A percentile compares a stretch with the other conserved stretches of the same genome.
phyloP scores from a whole-genome alignment of 2,797 vertebrate species.

The Psittacula derbiana region DNA sequence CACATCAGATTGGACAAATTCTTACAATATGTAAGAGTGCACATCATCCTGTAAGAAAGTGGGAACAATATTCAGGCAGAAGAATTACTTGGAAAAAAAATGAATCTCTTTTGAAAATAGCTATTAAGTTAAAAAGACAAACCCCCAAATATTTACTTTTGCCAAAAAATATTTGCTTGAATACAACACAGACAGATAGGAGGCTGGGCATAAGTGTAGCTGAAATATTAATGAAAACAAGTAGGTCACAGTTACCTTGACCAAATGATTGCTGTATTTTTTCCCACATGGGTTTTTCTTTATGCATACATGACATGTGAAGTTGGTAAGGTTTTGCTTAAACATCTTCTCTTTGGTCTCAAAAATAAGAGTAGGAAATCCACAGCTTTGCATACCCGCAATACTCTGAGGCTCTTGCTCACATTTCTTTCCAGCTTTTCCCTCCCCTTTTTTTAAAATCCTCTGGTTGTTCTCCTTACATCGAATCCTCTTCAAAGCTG shows the following conservation, averaged over 20 bases:
- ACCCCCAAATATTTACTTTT: neutral
- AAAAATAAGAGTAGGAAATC: neutral
- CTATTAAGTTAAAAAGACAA: neutral
- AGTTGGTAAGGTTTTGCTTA: neutral
- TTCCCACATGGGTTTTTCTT: neutral
- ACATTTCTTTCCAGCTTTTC: neutral
- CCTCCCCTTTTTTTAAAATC: neutral
- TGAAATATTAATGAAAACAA: neutral
- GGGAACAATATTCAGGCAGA: neutral
- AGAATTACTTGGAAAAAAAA: neutral
- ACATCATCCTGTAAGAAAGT: neutral
- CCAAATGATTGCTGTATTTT: neutral
- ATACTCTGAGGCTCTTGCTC: neutral
- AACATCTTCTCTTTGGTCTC: neutral
- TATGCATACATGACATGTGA: neutral
- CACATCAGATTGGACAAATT: neutral
- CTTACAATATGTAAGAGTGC: no score
- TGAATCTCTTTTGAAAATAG: neutral
- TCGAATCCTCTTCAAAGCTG: neutral
- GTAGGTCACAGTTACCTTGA: neutral
- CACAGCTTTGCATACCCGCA: neutral
- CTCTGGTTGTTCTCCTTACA: neutral
- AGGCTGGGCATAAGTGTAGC: neutral
- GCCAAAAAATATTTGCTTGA: neutral
- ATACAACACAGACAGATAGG: neutral